Conservation (phyloP, 2,797 vertebrate species). For the Tangara arthus region DNA sequence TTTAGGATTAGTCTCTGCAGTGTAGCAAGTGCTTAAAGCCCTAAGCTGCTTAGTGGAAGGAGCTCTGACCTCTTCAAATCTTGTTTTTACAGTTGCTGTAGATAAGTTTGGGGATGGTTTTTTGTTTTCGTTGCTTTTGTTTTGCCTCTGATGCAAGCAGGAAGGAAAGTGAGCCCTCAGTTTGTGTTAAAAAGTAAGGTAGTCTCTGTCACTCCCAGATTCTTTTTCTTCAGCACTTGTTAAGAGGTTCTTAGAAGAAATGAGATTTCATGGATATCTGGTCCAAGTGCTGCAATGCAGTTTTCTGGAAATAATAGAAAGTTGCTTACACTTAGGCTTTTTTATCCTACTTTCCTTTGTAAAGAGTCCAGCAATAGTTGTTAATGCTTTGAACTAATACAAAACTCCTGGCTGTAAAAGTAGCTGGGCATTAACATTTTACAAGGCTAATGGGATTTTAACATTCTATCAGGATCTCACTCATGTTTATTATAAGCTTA, state of each 20-base stretch:
- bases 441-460: not conserved
- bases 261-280: not conserved
- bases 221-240: not conserved
- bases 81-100: slow-evolving; percentile 18
- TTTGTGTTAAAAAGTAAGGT: not conserved
- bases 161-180: not conserved
- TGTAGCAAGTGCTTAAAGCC: not conserved
- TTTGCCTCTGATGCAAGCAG: not conserved
- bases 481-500: not conserved
- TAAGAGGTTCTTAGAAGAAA: not conserved
- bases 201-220: not conserved
- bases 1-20: not conserved
- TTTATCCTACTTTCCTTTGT: not conserved
- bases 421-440: not conserved
- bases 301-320: not conserved
- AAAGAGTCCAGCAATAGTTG: not conserved
- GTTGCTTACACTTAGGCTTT: not conserved
- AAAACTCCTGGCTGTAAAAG: not conserved
- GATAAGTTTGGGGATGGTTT: not conserved
- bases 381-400: not conserved
- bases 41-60: not conserved
- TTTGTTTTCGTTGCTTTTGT: not conserved
- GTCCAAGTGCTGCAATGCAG: not conserved
- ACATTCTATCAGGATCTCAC: not conserved
- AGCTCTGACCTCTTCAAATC: not conserved